Evolutionary conservation across 2,797 vertebrate genomes (phyloP), one percentile per base, ranked within the genome.

Genomic region (Ceryle rudis): DNA sequence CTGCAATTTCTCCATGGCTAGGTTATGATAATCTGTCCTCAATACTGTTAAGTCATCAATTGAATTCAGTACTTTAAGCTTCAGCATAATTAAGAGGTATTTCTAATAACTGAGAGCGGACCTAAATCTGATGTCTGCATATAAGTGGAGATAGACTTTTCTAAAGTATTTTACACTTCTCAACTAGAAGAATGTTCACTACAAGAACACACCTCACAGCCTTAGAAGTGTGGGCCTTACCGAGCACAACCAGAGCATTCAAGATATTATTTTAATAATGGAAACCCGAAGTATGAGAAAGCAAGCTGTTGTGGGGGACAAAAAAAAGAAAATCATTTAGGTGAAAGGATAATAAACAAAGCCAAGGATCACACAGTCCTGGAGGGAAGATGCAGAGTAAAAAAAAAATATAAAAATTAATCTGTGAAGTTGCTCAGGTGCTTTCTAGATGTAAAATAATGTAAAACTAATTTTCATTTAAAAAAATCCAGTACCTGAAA

Each of bases 251-350:
- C 81, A 93, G 80, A 94, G 49, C 51, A 97, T 58, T 97, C 94
- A 96, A 90, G 95, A 85, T 88, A 94, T 41, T 97, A 97, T 93
- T 97, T 96, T 95, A 97, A 97, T 95, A 97, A 97, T 90, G 92
- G 97, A 98, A 98, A 95, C 73, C 55, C 85, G 58, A 97, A 97
- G 78, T 94, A 97, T 95, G 94, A 97, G 89, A 98, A 97, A 96
- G 82, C 55, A 97, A 96, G 81, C 44, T 94, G 54, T 81, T 77
- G 60, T 60, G 55, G 81, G 70, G n/a, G 66, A 83, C 85, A 90
- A 95, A 95, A 78, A 93, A 72, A 88, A 91, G 89, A 93, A 93
- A 97, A 96, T 91, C 82, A 96, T 92, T 96, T 91, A 97, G 82
- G 93, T 96, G 89, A 98, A 97, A 97, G 84, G 86, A 93, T 94